phyloP scores from a whole-genome alignment of 1,140 invertebrate genomes.

The Hypothenemus hampei region DNA sequence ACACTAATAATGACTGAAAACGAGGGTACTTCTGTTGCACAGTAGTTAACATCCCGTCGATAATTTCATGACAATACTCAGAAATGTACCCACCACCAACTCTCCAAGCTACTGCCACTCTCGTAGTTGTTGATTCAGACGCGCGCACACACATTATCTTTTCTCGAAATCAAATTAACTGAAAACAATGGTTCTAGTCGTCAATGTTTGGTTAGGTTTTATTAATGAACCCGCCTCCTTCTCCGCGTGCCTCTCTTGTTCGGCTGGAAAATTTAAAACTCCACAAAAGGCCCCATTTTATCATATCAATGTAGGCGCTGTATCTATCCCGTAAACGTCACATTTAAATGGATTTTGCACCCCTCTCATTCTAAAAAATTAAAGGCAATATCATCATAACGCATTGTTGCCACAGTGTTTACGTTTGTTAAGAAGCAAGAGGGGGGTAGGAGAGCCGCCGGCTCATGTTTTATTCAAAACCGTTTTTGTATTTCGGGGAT shows the following conservation, averaged over 20 bases:
- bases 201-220: too few species aligned
- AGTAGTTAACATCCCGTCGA: conserved; percentile 20
- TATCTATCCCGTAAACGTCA: conserved; percentile 44
- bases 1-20: conserved; percentile 21
- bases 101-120: too few species aligned
- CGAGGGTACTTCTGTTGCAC: conserved; percentile 11
- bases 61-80: conserved; percentile 20
- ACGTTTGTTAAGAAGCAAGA: too few species aligned
- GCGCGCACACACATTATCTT: too few species aligned
- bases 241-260: too few species aligned
- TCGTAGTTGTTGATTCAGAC: too few species aligned
- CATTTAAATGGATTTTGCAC: conserved; percentile 43
- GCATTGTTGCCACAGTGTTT: conserved; percentile 38
- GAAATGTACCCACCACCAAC: too few species aligned
- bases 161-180: conserved; percentile 13
- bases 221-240: too few species aligned
- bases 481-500: conserved; percentile 43
- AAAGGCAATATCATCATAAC: conserved; percentile 43
- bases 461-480: conserved; percentile 43
- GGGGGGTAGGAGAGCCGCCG: too few species aligned
- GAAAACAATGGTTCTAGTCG: conserved; percentile 16
- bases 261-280: conserved; percentile 41
- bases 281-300: conserved; percentile 37
- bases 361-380: conserved; percentile 42
- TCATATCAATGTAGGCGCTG: conserved; percentile 43